Evolutionary conservation across 2,113 vertebrate genomes (phyloP), one percentile per base, ranked within the genome.

Genomic region (Heterotilapia buettikoferi): DNA sequence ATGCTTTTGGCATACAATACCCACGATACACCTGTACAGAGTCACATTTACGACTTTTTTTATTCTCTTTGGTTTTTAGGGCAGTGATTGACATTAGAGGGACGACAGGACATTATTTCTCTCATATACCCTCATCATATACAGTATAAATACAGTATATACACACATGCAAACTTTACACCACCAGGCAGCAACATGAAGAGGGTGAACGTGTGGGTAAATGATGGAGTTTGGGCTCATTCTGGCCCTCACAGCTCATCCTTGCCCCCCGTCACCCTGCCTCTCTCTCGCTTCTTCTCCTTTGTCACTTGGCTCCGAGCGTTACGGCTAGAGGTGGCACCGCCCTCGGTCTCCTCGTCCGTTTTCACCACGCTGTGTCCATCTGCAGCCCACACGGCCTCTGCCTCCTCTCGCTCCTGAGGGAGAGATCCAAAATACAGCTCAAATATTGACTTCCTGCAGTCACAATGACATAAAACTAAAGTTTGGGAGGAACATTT

Each of bases 351-450:
- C 68, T 93, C 89, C 31, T 87, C 53, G 5, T 93, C 94, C 12
- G 89, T 92, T 81, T 94, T 94, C 29, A 86, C 88, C 59, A 93
- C 90, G 2, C 84, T 91, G 53, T 96, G 90, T 78, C 95, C 96
- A 6, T 93, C 94, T 26, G 86, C 92, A 5, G 91, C 90, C 96
- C 96, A 97, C 91, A 95, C 4, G 4, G 92, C 89, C 87, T 96
- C 96, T 1, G 95, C 97, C 85, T 97, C 95, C 86, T 97, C 96
- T 81, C 96, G 94, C 89, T 97, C 97, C 97, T 97, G 88, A 36
- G 76, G 47, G 21, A 73, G 13, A 86, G 1, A 80, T 6, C 80
- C 7, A 73, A 43, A 89, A 50, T 13, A 53, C 18, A 80, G 45
- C 24, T n/a, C 18, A 45, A 54, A 82, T 14, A 57, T 26, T 86